Base-by-base conservation (phyloP, 1,140 invertebrate genomes). In the Temnothorax nylanderi region DNA sequence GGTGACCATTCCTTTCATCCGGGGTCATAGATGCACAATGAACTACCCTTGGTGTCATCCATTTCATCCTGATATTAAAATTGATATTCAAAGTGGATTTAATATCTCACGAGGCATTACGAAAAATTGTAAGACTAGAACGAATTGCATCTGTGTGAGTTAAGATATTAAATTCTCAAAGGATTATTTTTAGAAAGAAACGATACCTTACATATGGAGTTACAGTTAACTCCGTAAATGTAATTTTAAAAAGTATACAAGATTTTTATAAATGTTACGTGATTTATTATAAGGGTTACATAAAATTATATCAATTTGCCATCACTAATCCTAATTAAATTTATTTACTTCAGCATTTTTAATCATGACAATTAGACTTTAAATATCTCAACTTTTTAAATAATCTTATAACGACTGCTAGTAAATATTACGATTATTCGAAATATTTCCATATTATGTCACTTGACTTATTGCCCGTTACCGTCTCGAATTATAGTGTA, bases 1-100 rank as follows among this genome's bases (percentile, higher is more conserved):
- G 78, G 64, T 71, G 49, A 64, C 78, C 71, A 54, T 71, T 81
- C 47, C 21, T 81, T 81, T 81, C 64, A 81, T 71, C 49, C 37
- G 47, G 21, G 78, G 21, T 81, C 78, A 34, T 32, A 37, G 21
- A 44, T 16, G 64, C 16, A 71, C 78, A 56, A 81, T 81, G 21
- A 81, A 58, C 16, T 64, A 56, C 32, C 16, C 34, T 56, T 10
- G 21, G n/a, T 49, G n/a, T 67, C 13, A 54, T 80, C 41, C 34
- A 8, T 44, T 69, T 69, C 16, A 6, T 32, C 10, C 8, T 3
- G n/a, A 13, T 69, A 80, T 81, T 69, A 54, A 81, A 81, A 69
- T 67, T 54, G 60, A 21, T 81, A 67, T 32, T 8, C 37, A n/a
- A 18, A 18, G 6, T 41, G 8, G 37, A 37, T 78, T 78, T 56